Evolutionary conservation across 35 echinoderm and acorn worm genomes (phyloP).

Genomic region (Apostichopus japonicus): DNA sequence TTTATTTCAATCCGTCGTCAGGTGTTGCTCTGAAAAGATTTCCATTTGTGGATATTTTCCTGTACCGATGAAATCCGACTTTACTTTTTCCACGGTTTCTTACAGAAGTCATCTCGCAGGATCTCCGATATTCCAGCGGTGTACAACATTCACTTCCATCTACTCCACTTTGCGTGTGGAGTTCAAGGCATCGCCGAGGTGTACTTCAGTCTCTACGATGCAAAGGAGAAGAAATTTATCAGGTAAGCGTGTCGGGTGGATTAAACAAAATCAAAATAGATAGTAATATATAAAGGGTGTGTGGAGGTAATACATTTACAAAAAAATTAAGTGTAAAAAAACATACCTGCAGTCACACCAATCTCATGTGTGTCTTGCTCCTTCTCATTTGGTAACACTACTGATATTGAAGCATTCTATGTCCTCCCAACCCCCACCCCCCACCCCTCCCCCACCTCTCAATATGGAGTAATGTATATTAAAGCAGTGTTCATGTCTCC

Average conservation of each 20-base stretch:
- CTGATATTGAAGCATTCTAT: no score
- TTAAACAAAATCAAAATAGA: no score
- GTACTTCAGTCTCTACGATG: constrained; percentile 46
- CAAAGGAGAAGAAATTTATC: constrained; percentile 42
- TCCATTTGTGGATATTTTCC: not conserved
- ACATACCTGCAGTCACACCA: no score
- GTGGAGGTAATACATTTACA: no score
- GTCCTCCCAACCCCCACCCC: no score
- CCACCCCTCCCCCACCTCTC: no score
- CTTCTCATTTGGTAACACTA: no score
- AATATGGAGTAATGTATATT: no score
- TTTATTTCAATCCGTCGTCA: no score
- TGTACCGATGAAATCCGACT: not conserved
- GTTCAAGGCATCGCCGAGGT: constrained; percentile 52
- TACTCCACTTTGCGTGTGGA: constrained; percentile 25
- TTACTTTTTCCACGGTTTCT: not conserved
- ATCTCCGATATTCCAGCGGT: constrained; percentile 24
- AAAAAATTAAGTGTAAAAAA: no score
- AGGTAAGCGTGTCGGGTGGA: not conserved
- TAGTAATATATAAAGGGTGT: no score
- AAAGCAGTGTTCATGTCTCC: not conserved
- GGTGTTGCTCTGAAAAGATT: not conserved
- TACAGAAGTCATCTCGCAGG: constrained; percentile 36
- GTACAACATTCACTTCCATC: constrained; percentile 56
- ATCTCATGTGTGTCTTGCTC: no score